Percentiles rank a stretch among this genome's conserved stretches.
Conservation (phyloP, 2,113 vertebrate species). For the Collichthys lucidus region DNA sequence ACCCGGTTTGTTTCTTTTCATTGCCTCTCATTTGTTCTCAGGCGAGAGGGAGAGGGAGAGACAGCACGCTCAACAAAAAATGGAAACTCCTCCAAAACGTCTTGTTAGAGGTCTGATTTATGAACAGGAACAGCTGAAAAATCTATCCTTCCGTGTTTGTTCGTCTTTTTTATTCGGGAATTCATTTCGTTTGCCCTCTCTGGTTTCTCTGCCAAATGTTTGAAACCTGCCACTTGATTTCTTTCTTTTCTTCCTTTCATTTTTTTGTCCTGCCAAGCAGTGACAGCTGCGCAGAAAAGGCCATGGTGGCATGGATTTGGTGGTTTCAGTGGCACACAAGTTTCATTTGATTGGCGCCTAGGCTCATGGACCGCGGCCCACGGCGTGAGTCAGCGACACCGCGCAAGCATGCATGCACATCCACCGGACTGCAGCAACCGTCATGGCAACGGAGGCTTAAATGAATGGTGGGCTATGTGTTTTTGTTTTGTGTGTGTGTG, state of each 20-base stretch:
- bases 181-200: constrained; percentile 13
- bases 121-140: constrained; percentile 63
- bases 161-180: neutral
- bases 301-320: constrained; percentile 67
- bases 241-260: constrained; percentile 21
- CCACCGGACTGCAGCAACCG: constrained; percentile 44
- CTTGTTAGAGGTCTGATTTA: constrained; percentile 62
- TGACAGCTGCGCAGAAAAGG: constrained; percentile 64
- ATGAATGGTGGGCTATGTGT: constrained; percentile 36
- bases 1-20: constrained; percentile 36
- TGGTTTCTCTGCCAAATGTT: constrained; percentile 50
- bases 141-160: constrained; percentile 6
- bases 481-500: neutral
- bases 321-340: constrained; percentile 69
- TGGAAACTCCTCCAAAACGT: constrained; percentile 42
- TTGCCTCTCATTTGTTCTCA: constrained; percentile 59
- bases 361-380: constrained; percentile 47
- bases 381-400: constrained; percentile 67
- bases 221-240: constrained; percentile 61
- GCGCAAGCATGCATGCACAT: constrained; percentile 27
- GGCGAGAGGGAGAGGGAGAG: constrained; percentile 19
- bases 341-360: constrained; percentile 78
- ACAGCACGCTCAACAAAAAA: neutral
- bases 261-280: constrained; percentile 44
- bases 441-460: constrained; percentile 53